Evolutionary conservation across 2,113 vertebrate genomes (phyloP).

Genomic region (Meles meles): DNA sequence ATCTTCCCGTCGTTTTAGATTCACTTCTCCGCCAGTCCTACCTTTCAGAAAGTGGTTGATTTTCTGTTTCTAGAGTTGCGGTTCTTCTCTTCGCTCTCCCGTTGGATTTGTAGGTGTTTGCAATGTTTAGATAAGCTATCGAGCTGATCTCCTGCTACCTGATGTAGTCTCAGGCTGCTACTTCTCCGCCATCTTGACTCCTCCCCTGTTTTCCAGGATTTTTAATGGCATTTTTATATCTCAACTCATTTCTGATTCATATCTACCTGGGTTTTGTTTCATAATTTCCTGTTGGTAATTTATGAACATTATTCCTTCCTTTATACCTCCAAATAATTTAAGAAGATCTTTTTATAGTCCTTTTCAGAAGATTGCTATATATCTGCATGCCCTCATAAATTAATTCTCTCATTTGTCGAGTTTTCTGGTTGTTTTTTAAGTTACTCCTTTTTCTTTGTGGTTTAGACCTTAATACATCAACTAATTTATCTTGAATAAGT

Average conservation of each 20-base stretch:
- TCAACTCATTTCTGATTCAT: neutral
- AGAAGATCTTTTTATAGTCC: neutral
- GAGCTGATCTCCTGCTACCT: too few species aligned
- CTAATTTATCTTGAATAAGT: neutral
- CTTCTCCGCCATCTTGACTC: too few species aligned
- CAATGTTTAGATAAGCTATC: too few species aligned
- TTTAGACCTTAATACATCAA: neutral
- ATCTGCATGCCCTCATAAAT: neutral
- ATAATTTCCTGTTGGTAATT: neutral
- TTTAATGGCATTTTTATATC: neutral
- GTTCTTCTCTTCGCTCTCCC: too few species aligned
- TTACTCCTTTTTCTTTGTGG: neutral
- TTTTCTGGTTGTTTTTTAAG: neutral
- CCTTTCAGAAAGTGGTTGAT: too few species aligned
- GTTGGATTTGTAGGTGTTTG: too few species aligned
- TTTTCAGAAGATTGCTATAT: neutral
- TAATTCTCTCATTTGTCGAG: neutral
- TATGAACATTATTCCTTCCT: neutral
- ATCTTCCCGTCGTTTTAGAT: too few species aligned
- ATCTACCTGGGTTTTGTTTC: neutral
- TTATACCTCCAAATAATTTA: neutral
- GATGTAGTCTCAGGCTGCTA: too few species aligned
- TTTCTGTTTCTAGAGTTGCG: too few species aligned
- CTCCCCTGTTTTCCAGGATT: neutral
- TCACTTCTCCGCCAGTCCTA: too few species aligned